A percentile compares a stretch with the other conserved stretches of the same genome.
phyloP scores from a whole-genome alignment of 2,113 vertebrate species.

The Eulemur macaco region DNA sequence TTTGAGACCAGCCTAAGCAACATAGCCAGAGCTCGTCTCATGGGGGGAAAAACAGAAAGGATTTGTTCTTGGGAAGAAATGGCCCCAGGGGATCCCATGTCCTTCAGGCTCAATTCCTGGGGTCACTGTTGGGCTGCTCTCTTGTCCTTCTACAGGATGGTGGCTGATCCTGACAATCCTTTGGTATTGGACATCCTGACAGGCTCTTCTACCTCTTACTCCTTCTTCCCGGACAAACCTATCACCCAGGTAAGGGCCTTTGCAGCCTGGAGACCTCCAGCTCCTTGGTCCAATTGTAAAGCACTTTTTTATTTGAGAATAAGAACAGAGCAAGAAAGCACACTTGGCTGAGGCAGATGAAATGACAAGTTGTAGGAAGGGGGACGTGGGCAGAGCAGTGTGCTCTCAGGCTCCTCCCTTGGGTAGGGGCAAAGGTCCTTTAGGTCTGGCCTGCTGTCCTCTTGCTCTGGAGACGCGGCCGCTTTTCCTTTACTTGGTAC shows the following conservation, averaged over 20 bases:
- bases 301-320: not conserved
- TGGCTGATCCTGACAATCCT: conserved; percentile 97
- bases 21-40: too few relatives aligned
- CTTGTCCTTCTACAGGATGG: conserved; percentile 86
- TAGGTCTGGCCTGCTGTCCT: not conserved
- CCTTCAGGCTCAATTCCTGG: not conserved
- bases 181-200: conserved; percentile 98
- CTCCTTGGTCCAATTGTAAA: not conserved
- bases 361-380: not conserved
- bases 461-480: not conserved
- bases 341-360: not conserved
- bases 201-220: conserved; percentile 96
- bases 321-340: not conserved
- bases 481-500: not conserved
- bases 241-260: conserved; percentile 91
- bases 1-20: too few relatives aligned
- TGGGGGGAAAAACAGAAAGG: not conserved
- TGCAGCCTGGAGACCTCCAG: not conserved
- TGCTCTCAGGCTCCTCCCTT: not conserved
- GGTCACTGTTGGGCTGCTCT: not conserved
- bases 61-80: not conserved
- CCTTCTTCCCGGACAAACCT: conserved; percentile 96
- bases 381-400: rapidly evolving
- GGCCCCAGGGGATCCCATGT: not conserved
- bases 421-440: not conserved